Evolutionary conservation across 2,888 invertebrate genomes (phyloP), one percentile per base, ranked within the genome.

Genomic region (Drepanosiphum platanoidis): DNA sequence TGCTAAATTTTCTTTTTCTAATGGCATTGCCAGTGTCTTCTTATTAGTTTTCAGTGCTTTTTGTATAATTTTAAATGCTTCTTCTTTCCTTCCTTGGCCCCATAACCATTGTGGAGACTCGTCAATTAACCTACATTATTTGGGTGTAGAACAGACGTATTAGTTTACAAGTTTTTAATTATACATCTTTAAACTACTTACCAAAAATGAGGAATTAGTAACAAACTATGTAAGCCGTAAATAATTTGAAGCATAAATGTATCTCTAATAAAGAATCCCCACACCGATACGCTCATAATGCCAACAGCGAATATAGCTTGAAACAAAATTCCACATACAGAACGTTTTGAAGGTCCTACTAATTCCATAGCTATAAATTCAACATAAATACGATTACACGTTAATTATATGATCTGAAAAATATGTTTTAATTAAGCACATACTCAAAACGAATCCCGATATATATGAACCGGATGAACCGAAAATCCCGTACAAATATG

Each of bases 101-200:
- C 96, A 96, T 11, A 96, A 90, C 96, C 96, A 96, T 27, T 96
- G 92, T 0, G 96, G 95, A 11, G 96, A 96, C 90, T 96, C 96
- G 88, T 96, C 96, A 92, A 96, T 94, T 7, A 95, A 90, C 96
- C 96, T 88, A 34, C 8, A 58, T 42, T 36, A 30, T 36, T 64
- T 61, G 27, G 18, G 34, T 42, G 46, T 27, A 52, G 11, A n/a
- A n/a, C n/a, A n/a, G n/a, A n/a, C n/a, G n/a, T n/a, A 52, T 52
- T 22, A 64, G 27, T 13, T 13, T 64, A 30, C 11, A 64, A 22
- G 22, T 61, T 11, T 27, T 64, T 9, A 27, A 64, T 7, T 13
- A 64, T 13, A 64, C 22, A 22, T 74, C 27, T 30, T 27, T 36
- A 42, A 58, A 32, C 15, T 52, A 87, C 89, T 88, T 88, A 90